Evolutionary conservation across 2,797 vertebrate genomes (phyloP).

Genomic region (Setipinna tenuifilis): DNA sequence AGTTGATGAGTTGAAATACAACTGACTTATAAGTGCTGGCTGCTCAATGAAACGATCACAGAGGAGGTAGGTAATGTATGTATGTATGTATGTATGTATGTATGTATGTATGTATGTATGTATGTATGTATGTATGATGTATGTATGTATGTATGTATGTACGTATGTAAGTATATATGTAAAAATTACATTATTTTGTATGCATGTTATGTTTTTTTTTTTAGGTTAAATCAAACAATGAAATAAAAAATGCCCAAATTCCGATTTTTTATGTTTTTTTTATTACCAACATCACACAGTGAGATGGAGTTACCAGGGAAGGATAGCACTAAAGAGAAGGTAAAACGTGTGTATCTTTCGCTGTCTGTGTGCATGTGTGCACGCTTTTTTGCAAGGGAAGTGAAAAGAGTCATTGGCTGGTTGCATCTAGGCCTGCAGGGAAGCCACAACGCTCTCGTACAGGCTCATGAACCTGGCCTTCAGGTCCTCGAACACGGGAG

Average conservation of each 20-base stretch:
- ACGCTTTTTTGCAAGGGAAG: background rate
- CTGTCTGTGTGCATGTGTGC: background rate
- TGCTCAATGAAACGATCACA: no score
- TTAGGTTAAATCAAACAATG: background rate
- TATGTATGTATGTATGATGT: no score
- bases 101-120: no score
- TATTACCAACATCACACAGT: constrained; percentile 17
- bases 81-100: no score
- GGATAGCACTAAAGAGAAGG: background rate
- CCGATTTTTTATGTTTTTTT: background rate
- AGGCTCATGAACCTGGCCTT: constrained; percentile 64
- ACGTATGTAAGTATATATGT: no score
- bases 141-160: no score
- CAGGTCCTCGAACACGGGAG: constrained; percentile 70
- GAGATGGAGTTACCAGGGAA: background rate
- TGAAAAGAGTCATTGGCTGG: background rate
- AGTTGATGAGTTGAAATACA: no score
- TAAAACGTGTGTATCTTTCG: background rate
- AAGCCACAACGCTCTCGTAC: constrained; percentile 65
- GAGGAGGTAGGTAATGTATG: background rate
- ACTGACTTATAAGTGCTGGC: no score
- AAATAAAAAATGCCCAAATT: background rate
- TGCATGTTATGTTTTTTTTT: background rate
- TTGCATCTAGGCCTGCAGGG: constrained; percentile 44
- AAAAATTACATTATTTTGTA: no score